Evolutionary conservation across 2,797 vertebrate genomes (phyloP), one percentile per base, ranked within the genome.

Genomic region (Manis crassicaudata): DNA sequence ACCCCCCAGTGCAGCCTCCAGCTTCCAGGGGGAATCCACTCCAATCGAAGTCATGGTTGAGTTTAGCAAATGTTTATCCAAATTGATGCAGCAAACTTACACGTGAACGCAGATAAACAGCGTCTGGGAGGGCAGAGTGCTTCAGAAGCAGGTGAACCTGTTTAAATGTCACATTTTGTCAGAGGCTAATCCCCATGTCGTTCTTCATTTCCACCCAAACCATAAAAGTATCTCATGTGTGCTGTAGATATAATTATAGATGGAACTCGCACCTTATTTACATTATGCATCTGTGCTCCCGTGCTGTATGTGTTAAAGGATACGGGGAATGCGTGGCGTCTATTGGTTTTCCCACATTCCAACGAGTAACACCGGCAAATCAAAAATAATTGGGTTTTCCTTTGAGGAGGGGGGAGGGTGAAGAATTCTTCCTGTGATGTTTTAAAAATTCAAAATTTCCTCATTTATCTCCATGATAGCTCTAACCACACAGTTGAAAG

Each of bases 321-420:
- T 58, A 52, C 1, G 0, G 63, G 60, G 73, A 65, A 17, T 11
- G 63, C 29, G 0, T 77, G 23, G 77, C 12, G 20, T 65, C 94
- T 21, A 67, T 83, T 88, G 96, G 92, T 90, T 90, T 96, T 76
- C 96, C 86, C 83, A 29, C 89, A 85, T 76, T 85, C 81, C 90
- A 81, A 40, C n/a, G 32, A 54, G 72, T 21, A 84, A 43, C 81
- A 77, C 82, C 10, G n/a, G 87, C 93, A 96, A 95, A 94, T 94
- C 96, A 70, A 86, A 96, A 97, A 96, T 96, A 97, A 97, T 83
- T 94, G 96, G 85, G 86, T 88, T 97, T 97, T 96, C 92, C 95
- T 97, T 92, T 80, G 80, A 86, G 93, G 73, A 86, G 77, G 16
- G 14, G 8, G 27, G 37, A 29, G 11, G 56, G 3, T 9, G 1